Base-by-base conservation (phyloP, 1,140 invertebrate species). In the Drosophila bipectinata region DNA sequence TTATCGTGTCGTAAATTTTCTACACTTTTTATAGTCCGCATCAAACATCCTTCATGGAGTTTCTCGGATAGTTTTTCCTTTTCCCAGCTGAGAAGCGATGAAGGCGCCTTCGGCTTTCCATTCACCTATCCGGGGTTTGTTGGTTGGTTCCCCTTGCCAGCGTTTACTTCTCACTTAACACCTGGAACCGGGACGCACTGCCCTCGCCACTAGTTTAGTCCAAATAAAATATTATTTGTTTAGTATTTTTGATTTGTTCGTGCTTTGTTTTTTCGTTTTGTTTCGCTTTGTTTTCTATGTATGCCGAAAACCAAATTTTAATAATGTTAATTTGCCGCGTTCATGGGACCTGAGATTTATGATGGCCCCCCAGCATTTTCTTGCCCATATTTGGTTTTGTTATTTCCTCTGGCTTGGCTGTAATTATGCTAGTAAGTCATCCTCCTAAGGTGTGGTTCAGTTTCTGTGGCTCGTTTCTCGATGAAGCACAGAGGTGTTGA, bases 261-360 rank as follows among this genome's bases (percentile, higher is more conserved):
- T 48, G 52, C 44, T 71, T 58, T 59, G 61, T 44, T 78, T 52
- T 76, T 53, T 68, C 56, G 41, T 71, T 63, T 69, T 47, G 67
- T 61, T 59, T 83, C 71, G 76, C 69, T 87, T 87, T 87, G 83
- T 87, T 87, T 87, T 87, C 74, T 72, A 66, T 88, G 78, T 72
- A 66, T 88, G 78, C 79, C 79, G 63, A 87, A 77, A 83, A 88
- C 83, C 76, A 88, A 88, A 79, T 88, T 88, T 88, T 88, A 88
- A 88, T 88, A 83, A 88, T 88, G 83, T 89, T 88, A 88, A 88
- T 89, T 88, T 77, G 76, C 62, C 51, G 79, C 72, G 72, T 83
- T 88, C 83, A 88, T 88, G 83, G 84, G 83, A 88, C 72, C 62
- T 73, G 72, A 62, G 61, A 88, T 88, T 88, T 88, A 88, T 66